Evolutionary conservation across 2,113 vertebrate species (phyloP).

Genomic region (Arothron firmamentum): DNA sequence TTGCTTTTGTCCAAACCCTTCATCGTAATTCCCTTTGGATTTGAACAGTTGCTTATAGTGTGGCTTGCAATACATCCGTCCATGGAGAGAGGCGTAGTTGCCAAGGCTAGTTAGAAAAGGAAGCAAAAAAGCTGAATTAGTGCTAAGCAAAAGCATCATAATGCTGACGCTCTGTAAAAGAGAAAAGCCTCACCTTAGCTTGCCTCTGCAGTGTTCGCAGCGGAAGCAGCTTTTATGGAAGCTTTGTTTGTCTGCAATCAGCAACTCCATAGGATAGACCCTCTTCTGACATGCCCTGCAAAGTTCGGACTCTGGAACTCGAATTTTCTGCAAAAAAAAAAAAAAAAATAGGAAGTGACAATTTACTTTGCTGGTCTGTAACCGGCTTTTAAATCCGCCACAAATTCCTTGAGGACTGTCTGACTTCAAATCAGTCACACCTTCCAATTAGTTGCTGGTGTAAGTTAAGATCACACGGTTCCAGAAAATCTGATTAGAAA

Average conservation of each 20-base stretch:
- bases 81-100: slow-evolving; percentile 96
- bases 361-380: not conserved
- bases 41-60: slow-evolving; percentile 98
- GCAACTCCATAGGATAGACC: slow-evolving; percentile 95
- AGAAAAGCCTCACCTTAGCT: slow-evolving; percentile 81
- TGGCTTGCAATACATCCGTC: slow-evolving; percentile 95
- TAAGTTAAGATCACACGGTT: not conserved
- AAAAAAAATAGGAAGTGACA: not conserved
- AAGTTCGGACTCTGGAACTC: slow-evolving; percentile 85
- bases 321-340: slow-evolving; percentile 80
- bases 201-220: slow-evolving; percentile 89
- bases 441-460: not conserved
- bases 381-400: not conserved
- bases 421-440: not conserved
- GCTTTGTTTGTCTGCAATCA: slow-evolving; percentile 90
- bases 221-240: slow-evolving; percentile 97
- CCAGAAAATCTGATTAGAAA: not conserved
- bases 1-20: slow-evolving; percentile 94
- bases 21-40: slow-evolving; percentile 97
- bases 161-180: not conserved
- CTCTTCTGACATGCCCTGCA: slow-evolving; percentile 89
- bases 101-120: slow-evolving; percentile 79
- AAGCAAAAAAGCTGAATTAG: slow-evolving; percentile 2
- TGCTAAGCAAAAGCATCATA: not conserved
- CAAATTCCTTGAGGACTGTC: no score